phyloP scores from a whole-genome alignment of 2,797 vertebrate genomes.

The Helicolenus hilgendorfi region DNA sequence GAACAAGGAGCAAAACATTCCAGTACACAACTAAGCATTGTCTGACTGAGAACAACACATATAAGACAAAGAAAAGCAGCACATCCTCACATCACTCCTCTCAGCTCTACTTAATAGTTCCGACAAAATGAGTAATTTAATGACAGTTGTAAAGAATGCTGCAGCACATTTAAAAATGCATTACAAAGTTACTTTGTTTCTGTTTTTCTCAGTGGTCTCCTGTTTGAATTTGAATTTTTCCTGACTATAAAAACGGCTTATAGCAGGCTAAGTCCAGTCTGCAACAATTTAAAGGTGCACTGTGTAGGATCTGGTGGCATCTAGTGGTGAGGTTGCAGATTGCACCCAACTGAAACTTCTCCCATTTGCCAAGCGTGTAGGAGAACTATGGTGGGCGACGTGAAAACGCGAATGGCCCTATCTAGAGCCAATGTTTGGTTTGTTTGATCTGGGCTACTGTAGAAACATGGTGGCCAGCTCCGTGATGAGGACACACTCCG shows the following conservation, averaged over 20 bases:
- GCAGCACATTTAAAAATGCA: not conserved
- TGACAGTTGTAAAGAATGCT: not conserved
- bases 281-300: too few species aligned
- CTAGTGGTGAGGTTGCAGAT: not conserved
- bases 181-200: not conserved
- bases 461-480: not conserved
- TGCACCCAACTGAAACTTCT: rapidly evolving
- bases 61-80: not conserved
- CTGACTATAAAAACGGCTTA: not conserved
- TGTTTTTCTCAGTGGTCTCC: not conserved
- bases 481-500: too few species aligned
- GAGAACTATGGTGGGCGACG: not conserved
- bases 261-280: not conserved
- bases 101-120: not conserved
- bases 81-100: not conserved
- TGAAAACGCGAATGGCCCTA: not conserved
- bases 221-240: not conserved
- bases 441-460: not conserved
- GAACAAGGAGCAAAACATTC: not conserved
- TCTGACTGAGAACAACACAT: not conserved
- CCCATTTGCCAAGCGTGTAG: not conserved
- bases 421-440: too few species aligned
- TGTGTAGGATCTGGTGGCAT: not conserved
- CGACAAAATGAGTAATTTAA: not conserved
- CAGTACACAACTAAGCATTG: not conserved